Evolutionary conservation across 2,888 invertebrate species (phyloP).

Genomic region (Axea sp.): DNA sequence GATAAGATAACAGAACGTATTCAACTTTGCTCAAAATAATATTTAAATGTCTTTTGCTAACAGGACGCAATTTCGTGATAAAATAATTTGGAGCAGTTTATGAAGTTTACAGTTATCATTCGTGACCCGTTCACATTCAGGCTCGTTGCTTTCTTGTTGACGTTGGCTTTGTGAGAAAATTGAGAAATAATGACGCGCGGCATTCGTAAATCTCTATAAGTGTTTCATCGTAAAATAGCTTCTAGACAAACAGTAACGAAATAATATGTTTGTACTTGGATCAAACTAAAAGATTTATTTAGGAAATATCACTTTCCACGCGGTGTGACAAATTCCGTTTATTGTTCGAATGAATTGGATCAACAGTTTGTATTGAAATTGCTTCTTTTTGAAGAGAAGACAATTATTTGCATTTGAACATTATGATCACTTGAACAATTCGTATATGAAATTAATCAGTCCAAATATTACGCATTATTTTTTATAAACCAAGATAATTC

Average conservation of each 20-base stretch:
- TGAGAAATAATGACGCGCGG: slow-evolving; percentile 57
- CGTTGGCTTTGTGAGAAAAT: slow-evolving; percentile 56
- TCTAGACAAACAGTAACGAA: slow-evolving; percentile 34
- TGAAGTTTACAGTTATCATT: slow-evolving; percentile 60
- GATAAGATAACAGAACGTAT: slow-evolving; percentile 11
- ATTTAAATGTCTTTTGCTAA: slow-evolving; percentile 34
- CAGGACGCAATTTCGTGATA: slow-evolving; percentile 36
- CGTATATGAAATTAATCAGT: too few species aligned
- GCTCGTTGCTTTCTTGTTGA: slow-evolving; percentile 62
- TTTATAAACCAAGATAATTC: too few species aligned
- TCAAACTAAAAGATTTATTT: slow-evolving; percentile 28
- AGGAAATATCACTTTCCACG: slow-evolving; percentile 19
- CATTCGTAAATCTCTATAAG: slow-evolving; percentile 53
- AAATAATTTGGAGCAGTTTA: slow-evolving; percentile 59
- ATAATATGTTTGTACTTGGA: slow-evolving; percentile 37
- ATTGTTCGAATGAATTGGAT: not conserved
- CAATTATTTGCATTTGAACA: too few species aligned
- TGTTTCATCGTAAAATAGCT: slow-evolving; percentile 39
- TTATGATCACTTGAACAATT: too few species aligned
- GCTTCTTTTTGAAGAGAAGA: too few species aligned
- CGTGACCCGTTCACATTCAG: slow-evolving; percentile 60
- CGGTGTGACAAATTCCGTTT: slow-evolving; percentile 1
- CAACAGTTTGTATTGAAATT: too few species aligned
- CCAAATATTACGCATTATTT: too few species aligned
- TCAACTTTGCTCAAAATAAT: slow-evolving; percentile 33